Base-by-base conservation (phyloP, 2,888 invertebrate species). In the Morpho deidamia region DNA sequence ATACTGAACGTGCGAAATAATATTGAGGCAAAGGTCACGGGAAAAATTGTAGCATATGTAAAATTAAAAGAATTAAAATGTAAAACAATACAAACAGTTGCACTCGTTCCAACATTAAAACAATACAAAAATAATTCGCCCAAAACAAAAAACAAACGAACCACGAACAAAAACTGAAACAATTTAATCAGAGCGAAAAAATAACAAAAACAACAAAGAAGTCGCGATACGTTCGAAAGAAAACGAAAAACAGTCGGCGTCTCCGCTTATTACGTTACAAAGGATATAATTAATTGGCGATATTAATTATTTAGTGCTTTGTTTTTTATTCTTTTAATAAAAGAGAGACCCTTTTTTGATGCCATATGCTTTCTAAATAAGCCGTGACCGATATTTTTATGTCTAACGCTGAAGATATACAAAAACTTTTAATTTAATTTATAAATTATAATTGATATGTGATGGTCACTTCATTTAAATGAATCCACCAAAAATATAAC, bases 231-330 rank as follows among this genome's bases (percentile, higher is more conserved):
- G 41, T 41, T 12, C 11, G 35, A 49, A 42, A 48, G 40, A 47
- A 48, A 48, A 48, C 23, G 7, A 39, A 47, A 33, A 63, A 60
- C 59, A 65, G 59, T 65, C 60, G 44, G 56, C 59, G 55, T 65
- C 61, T 63, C 52, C 65, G 69, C 68, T 64, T 68, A 65, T 70
- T 65, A 68, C 62, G 51, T 61, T 69, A 83, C 78, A 83, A 84
- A 77, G 78, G 78, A 74, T 65, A 69, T 68, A 76, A 81, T 81
- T 87, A 84, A 87, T 87, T 83, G 80, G 72, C 68, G 75, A 79
- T 81, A 84, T 86, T 87, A 86, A 87, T 88, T 86, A 80, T 81
- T 71, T 71, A 68, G 67, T 76, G 76, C 78, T 81, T 85, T 83
- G 78, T 82, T 80, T 74, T 72, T 72, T 49, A 43, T 50, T 50